phyloP scores from a whole-genome alignment of 37 sponge, comb jelly and placozoan species.

The Ephydatia muelleri region DNA sequence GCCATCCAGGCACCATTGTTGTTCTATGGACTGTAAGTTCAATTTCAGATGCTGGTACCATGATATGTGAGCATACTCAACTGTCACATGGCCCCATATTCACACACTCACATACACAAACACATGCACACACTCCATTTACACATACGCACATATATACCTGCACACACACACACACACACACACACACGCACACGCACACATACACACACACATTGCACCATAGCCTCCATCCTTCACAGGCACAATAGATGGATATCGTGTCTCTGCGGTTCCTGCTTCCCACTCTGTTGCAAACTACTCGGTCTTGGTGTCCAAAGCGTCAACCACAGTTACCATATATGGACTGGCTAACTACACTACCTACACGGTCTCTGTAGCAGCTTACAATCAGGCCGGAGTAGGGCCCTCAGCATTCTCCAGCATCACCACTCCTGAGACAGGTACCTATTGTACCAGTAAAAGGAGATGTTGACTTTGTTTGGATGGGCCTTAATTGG shows the following conservation, averaged over 20 bases:
- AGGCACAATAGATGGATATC: neutral
- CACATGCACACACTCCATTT: neutral
- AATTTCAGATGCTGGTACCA: no score
- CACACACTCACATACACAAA: neutral
- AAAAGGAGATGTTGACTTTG: neutral
- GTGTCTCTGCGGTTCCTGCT: neutral
- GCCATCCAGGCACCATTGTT: neutral
- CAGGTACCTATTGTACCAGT: constrained; percentile 25
- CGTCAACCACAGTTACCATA: neutral
- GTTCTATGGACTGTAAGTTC: neutral
- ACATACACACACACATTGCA: neutral
- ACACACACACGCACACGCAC: neutral
- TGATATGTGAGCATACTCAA: no score
- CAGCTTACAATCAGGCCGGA: constrained; percentile 71
- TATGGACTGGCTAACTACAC: constrained; percentile 41
- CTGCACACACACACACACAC: neutral
- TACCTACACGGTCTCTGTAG: constrained; percentile 67
- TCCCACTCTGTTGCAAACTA: neutral
- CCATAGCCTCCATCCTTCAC: neutral
- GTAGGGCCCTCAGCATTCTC: constrained; percentile 49
- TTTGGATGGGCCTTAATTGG: neutral
- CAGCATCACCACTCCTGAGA: constrained; percentile 38
- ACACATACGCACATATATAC: neutral
- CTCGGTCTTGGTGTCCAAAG: neutral
- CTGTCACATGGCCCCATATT: neutral